Base-by-base conservation (phyloP, 2,113 vertebrate genomes). In the Lophura nycthemera region DNA sequence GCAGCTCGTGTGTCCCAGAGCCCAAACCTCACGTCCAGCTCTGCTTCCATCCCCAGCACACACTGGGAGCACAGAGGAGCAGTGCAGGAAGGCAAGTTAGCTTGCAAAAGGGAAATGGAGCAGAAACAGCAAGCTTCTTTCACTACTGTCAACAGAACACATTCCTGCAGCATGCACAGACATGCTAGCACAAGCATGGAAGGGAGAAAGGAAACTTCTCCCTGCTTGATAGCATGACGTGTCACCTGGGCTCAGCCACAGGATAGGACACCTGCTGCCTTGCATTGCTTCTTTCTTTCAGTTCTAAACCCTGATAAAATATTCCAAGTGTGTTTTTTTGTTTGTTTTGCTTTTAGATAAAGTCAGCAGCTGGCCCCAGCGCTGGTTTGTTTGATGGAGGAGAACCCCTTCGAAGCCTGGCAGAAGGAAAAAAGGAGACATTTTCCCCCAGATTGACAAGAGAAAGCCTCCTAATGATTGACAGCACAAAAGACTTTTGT, bases 401-500 rank as follows among this genome's bases (percentile, higher is more conserved):
- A 86, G 61, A 71, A 80, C 10, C 11, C 24, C 25, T 3, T 52
- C 48, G 11, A 59, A 92, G 42, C 4, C 90, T 93, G 92, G 83
- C 59, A 91, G 72, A 70, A 90, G 38, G 20, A 36, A 52, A 52
- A 80, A 77, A 72, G 83, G 89, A 93, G 84, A 64, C 59, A 56
- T 63, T 74, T 91, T 90, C 63, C 76, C 29, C 1, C 5, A 70
- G 90, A 95, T 27, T 93, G 92, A 92, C 91, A 78, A 83, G 90
- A 89, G 89, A 96, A 95, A 95, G 52, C 75, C 87, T 89, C 64
- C 52, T 29, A 3, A 1, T 88, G 91, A 96, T 43, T 95, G 95
- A 95, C 96, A 94, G 92, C 52, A 96, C 94, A 96, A 97, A 96
- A 78, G 95, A 43, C 92, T 90, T 90, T 92, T 92, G 91, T 95